Evolutionary conservation across 2,113 vertebrate genomes (phyloP), one percentile per base, ranked within the genome.

Genomic region (Conger conger): DNA sequence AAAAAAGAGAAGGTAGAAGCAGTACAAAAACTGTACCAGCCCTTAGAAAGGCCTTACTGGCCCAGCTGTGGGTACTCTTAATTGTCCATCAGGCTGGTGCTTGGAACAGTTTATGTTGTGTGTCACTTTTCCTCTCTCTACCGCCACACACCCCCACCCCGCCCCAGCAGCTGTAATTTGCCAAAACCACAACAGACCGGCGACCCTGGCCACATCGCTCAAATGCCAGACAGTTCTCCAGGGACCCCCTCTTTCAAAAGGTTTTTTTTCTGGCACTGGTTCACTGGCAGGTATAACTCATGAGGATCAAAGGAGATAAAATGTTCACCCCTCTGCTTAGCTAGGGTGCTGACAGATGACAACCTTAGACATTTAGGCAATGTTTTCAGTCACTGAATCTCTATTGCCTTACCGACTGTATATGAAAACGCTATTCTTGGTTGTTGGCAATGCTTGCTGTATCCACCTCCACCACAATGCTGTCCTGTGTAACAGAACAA

Each of bases 221-320:
- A n/a, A 90, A 85, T 88, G 88, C 86, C 89, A 87, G 35, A 81
- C 76, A 86, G 45, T 82, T 73, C 83, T 60, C 17, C 27, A 1
- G 54, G n/a, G 76, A 60, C 54, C 33, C 37, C 53, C 30, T n/a
- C 37, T 80, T 63, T 50, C 77, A 60, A 60, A 63, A 33, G 40
- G 53, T 90, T 86, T 85, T 90, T 86, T 36, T 87, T 79, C 84
- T 91, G 90, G 90, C 88, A 0, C 2, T 45, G 57, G 84, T 89
- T 85, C 88, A 92, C 18, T 7, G 86, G 86, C 77, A 63, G 54
- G 77, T 23, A 84, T n/a, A 60, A 79, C 36, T 30, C 33, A 79
- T 13, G 35, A 53, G 45, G 73, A 84, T 37, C 83, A 84, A 63
- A 80, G 53, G 27, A 35, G 36, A 18, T 0, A 18, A 37, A 30